A percentile compares a stretch with the other conserved stretches of the same genome.
phyloP scores from a whole-genome alignment of 1,140 invertebrate genomes.

The Thaumetopoea pityocampa region DNA sequence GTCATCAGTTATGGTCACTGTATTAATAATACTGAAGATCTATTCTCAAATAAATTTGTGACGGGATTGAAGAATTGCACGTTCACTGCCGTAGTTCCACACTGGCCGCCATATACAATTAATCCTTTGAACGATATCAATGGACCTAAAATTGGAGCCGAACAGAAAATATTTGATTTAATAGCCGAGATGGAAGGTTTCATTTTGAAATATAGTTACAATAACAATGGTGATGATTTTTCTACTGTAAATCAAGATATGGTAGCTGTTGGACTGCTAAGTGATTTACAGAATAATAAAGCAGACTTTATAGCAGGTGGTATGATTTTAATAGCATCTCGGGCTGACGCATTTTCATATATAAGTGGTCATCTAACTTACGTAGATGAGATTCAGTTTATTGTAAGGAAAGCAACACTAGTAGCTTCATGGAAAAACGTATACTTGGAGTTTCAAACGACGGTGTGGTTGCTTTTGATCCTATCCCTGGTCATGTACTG shows the following conservation, averaged over 20 bases:
- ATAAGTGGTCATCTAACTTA: slow-evolving; percentile 27
- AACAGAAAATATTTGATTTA: slow-evolving; percentile 2
- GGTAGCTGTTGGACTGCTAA: slow-evolving; percentile 3
- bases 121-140: slow-evolving; percentile 9
- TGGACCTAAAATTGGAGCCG: neutral
- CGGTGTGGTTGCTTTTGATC: slow-evolving; percentile 34
- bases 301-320: neutral
- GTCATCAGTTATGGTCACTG: slow-evolving; percentile 12
- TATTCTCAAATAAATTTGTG: slow-evolving; percentile 28
- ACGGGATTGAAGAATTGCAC: slow-evolving; percentile 28
- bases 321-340: slow-evolving; percentile 1
- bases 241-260: slow-evolving; percentile 1
- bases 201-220: neutral
- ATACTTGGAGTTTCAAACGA: slow-evolving; percentile 34
- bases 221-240: neutral
- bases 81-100: slow-evolving; percentile 23
- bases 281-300: slow-evolving; percentile 5
- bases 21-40: slow-evolving; percentile 3
- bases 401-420: slow-evolving; percentile 31
- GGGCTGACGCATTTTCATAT: slow-evolving; percentile 34
- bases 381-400: slow-evolving; percentile 30
- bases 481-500: slow-evolving; percentile 3
- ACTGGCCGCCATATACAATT: slow-evolving; percentile 39
- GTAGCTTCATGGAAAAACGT: slow-evolving; percentile 32
- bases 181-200: slow-evolving; percentile 1